Conservation (phyloP, 2,113 vertebrate genomes). For the Gracilinanus agilis region DNA sequence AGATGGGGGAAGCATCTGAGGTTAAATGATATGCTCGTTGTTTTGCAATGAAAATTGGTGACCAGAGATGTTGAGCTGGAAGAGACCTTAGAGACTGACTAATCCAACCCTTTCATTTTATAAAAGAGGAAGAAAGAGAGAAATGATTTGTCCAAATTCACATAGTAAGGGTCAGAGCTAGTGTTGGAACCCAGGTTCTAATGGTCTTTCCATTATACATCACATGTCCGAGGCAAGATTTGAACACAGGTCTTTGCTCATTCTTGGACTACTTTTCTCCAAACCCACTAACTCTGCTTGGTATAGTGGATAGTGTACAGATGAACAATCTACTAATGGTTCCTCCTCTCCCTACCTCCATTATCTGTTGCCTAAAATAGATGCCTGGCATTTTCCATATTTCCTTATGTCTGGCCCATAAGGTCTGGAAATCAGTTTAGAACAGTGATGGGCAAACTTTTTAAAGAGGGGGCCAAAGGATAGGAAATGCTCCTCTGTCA, state of each 20-base stretch:
- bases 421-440: not conserved
- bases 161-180: not conserved
- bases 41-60: no score
- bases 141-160: not conserved
- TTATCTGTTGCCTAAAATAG: not conserved
- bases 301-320: no score
- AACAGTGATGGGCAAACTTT: no score
- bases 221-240: not conserved
- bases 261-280: not conserved
- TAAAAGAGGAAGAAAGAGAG: not conserved
- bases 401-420: not conserved
- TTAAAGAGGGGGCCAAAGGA: no score
- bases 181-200: not conserved
- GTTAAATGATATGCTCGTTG: not conserved
- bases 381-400: no score
- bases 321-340: no score
- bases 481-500: no score
- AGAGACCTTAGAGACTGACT: not conserved
- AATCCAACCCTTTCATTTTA: not conserved
- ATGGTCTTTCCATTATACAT: not conserved
- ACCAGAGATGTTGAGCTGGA: not conserved
- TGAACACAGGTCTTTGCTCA: not conserved
- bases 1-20: not conserved
- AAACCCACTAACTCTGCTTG: not conserved
- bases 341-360: no score